Conservation (phyloP, 1,140 invertebrate species). For the Panonychus citri region DNA sequence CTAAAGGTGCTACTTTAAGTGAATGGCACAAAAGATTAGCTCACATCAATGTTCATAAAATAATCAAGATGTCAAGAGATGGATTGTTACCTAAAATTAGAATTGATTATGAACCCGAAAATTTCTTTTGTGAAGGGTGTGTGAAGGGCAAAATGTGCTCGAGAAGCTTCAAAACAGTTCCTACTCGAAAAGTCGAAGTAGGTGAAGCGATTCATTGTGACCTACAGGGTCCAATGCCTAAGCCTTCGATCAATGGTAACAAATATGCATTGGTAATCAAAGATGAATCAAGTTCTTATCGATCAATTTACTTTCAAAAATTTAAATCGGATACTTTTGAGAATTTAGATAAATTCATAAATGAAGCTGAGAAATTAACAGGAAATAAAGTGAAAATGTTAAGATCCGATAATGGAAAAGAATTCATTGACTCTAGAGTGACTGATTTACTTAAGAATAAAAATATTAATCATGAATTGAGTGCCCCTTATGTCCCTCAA, state of each 20-base stretch:
- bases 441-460: background rate
- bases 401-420: background rate
- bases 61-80: too few species aligned
- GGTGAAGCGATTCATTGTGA: background rate
- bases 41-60: too few species aligned
- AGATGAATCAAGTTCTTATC: background rate
- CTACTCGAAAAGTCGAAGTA: too few species aligned
- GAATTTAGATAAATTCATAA: background rate
- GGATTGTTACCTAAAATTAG: too few species aligned
- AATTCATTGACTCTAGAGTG: background rate
- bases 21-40: too few species aligned
- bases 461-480: conserved; percentile 3
- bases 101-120: too few species aligned
- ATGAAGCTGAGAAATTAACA: background rate
- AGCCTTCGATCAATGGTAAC: background rate
- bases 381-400: background rate
- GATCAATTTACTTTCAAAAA: background rate
- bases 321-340: background rate
- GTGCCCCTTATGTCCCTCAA: conserved; percentile 1
- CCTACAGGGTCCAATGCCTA: background rate
- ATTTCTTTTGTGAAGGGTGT: too few species aligned
- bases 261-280: background rate
- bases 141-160: too few species aligned
- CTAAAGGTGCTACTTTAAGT: too few species aligned
- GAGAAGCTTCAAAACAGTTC: too few species aligned